A percentile compares a stretch with the other conserved stretches of the same genome.
These are phyloP conservation scores for Uropetala carovei DNA, from an alignment of 2,888 invertebrate species.

Conservation along the genomic window DNA sequence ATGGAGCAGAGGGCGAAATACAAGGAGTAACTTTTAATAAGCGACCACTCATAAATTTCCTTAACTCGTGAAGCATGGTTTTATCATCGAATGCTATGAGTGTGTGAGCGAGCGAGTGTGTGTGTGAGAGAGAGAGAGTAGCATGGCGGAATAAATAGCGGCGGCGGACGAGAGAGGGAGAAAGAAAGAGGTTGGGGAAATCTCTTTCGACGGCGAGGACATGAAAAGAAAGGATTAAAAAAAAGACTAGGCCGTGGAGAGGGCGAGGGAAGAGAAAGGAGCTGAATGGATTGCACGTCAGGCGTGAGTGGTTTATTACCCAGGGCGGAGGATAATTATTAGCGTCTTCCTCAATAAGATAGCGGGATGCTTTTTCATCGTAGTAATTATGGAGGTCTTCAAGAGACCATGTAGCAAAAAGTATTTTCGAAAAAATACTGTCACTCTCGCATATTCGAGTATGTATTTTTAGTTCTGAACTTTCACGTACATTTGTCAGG, in stretches of 20 bases:
- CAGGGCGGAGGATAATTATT: not conserved
- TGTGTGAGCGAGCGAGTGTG: not conserved
- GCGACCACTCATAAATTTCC: constrained; percentile 24
- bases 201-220: not conserved
- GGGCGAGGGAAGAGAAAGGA: too few species aligned
- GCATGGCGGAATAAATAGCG: not conserved
- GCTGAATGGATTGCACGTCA: constrained; percentile 12
- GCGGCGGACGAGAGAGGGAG: not conserved
- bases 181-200: not conserved
- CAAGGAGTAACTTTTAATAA: constrained; percentile 19
- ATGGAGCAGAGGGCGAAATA: not conserved
- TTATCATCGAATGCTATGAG: constrained; percentile 9
- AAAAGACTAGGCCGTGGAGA: too few species aligned
- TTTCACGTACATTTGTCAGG: too few species aligned
- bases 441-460: too few species aligned
- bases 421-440: not conserved
- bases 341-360: constrained; percentile 34
- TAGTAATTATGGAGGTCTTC: not conserved
- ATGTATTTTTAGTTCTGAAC: too few species aligned
- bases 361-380: not conserved
- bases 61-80: not conserved
- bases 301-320: constrained; percentile 14
- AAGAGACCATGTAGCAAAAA: not conserved
- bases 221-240: not conserved
- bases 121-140: constrained; percentile 8